A percentile compares a stretch with the other conserved stretches of the same genome.
phyloP scores from a whole-genome alignment of 1,140 invertebrate species.

The Carposina sasakii region DNA sequence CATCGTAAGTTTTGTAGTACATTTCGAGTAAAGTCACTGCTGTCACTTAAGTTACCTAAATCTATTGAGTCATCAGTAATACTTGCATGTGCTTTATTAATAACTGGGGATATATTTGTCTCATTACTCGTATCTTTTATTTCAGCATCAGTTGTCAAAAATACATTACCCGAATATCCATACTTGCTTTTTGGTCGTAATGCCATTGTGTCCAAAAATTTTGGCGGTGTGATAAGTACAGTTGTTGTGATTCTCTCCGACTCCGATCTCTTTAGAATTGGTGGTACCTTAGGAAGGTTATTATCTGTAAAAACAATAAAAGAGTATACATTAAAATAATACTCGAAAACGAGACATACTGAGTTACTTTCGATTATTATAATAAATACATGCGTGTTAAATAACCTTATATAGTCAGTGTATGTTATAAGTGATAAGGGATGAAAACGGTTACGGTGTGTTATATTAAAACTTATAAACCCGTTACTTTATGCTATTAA shows the following conservation, averaged over 20 bases:
- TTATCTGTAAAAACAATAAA: constrained; percentile 54
- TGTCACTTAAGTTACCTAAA: constrained; percentile 56
- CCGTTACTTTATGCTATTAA: no score
- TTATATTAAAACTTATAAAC: no score
- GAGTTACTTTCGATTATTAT: no score
- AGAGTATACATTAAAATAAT: no score
- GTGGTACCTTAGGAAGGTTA: constrained; percentile 53
- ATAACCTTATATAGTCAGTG: no score
- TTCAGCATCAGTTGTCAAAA: constrained; percentile 60
- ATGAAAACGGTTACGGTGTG: no score
- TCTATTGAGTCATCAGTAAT: constrained; percentile 23
- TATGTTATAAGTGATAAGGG: no score
- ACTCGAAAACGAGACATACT: no score
- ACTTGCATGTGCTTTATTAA: background rate
- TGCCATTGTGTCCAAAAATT: constrained; percentile 81
- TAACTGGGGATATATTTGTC: constrained; percentile 25
- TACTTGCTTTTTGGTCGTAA: constrained; percentile 77
- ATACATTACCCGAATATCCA: constrained; percentile 75
- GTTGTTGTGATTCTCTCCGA: constrained; percentile 65
- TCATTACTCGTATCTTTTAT: constrained; percentile 39
- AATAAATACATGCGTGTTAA: no score
- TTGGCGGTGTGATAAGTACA: constrained; percentile 73
- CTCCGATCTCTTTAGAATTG: constrained; percentile 54
- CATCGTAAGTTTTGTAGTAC: constrained; percentile 53
- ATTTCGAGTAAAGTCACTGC: constrained; percentile 58